These are phyloP conservation scores for Rafetus swinhoei DNA, from an alignment of 2,113 vertebrate species.

Conservation along the genomic window DNA sequence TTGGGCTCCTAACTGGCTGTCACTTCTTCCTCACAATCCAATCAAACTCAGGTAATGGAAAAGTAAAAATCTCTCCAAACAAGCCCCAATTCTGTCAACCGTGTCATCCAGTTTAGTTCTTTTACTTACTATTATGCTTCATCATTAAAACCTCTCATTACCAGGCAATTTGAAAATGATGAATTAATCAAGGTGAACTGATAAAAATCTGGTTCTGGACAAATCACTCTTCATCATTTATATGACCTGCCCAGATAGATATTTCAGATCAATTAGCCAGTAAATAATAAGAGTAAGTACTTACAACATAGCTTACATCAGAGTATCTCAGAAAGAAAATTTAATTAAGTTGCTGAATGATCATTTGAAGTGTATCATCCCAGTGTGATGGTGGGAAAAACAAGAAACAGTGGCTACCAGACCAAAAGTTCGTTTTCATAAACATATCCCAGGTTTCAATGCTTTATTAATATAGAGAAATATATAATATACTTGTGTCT, in stretches of 20 bases:
- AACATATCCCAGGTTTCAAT: not conserved
- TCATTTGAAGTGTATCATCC: not conserved
- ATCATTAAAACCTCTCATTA: not conserved
- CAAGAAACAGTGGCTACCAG: not conserved
- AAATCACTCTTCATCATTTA: not conserved
- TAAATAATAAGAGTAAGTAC: not conserved
- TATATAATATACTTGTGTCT: too few relatives aligned
- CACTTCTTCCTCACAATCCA: not conserved
- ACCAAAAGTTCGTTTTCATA: not conserved
- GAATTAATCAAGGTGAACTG: not conserved
- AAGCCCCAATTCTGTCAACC: not conserved
- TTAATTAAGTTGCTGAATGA: not conserved
- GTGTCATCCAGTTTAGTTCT: not conserved
- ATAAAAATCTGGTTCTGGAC: not conserved
- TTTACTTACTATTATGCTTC: not conserved
- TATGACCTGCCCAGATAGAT: not conserved
- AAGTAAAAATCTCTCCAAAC: not conserved
- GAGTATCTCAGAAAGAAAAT: not conserved
- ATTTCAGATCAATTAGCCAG: not conserved
- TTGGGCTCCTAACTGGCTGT: too few relatives aligned
- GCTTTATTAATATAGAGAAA: too few relatives aligned
- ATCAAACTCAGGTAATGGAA: not conserved
- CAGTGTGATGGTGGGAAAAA: not conserved
- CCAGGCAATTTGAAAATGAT: not conserved
- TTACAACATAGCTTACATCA: not conserved